Conservation (phyloP, 2,888 invertebrate genomes). For the Pilophorus perplexus region DNA sequence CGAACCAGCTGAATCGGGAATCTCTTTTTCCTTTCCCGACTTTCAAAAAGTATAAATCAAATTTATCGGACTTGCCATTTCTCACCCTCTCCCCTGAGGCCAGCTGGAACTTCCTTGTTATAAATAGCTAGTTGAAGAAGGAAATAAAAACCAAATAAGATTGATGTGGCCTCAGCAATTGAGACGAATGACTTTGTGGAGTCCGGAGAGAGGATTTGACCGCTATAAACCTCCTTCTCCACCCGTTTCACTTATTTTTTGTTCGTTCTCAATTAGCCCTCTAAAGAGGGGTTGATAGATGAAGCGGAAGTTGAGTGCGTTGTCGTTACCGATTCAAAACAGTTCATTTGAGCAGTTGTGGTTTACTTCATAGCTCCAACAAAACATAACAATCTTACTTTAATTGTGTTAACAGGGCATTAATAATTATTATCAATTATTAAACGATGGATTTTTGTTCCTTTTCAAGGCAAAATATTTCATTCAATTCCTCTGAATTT, state of each 20-base stretch:
- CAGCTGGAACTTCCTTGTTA: conserved; percentile 33
- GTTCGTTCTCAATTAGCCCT: background rate
- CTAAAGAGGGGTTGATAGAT: too few relatives aligned
- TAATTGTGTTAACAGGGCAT: too few relatives aligned
- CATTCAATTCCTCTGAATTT: too few relatives aligned
- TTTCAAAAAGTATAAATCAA: conserved; percentile 36
- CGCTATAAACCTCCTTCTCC: background rate
- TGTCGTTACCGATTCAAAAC: too few relatives aligned
- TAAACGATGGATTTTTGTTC: too few relatives aligned
- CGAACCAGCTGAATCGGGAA: conserved; percentile 1
- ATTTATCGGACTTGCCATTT: conserved; percentile 32
- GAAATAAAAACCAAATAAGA: conserved; percentile 40
- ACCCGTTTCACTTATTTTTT: background rate
- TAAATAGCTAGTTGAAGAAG: conserved; percentile 36
- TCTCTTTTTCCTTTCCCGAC: conserved; percentile 8
- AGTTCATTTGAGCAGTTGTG: too few relatives aligned
- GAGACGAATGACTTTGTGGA: conserved; percentile 32
- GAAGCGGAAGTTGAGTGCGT: too few relatives aligned
- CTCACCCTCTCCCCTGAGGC: conserved; percentile 13
- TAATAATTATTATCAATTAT: too few relatives aligned
- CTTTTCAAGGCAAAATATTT: too few relatives aligned
- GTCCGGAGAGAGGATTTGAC: conserved; percentile 7
- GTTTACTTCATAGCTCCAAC: too few relatives aligned
- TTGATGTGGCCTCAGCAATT: conserved; percentile 32
- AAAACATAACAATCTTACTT: too few relatives aligned